These are phyloP conservation scores for Ophiodon elongatus DNA, from an alignment of 2,113 vertebrate species.

Conservation along the genomic window DNA sequence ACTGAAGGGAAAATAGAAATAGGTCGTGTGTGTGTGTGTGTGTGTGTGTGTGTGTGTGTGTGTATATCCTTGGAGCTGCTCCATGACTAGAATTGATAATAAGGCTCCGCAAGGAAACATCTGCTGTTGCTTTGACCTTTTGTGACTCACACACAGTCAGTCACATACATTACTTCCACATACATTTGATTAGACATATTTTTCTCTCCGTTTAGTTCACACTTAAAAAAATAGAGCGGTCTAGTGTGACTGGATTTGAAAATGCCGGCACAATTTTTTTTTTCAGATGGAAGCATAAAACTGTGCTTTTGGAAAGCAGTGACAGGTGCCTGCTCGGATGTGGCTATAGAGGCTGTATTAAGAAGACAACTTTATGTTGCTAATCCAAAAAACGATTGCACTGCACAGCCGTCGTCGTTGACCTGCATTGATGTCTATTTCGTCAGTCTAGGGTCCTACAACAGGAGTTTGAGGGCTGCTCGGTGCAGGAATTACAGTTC, in stretches of 20 bases:
- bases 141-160: not conserved
- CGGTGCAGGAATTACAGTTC: not conserved
- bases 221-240: not conserved
- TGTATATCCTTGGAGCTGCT: conserved; percentile 18
- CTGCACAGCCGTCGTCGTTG: not conserved
- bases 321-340: not conserved
- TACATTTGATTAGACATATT: conserved; percentile 12
- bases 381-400: not conserved
- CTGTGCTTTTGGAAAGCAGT: not conserved
- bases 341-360: not conserved
- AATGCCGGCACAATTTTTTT: not conserved
- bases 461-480: not conserved
- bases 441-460: not conserved
- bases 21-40: conserved; percentile 35
- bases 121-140: conserved; percentile 42
- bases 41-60: conserved; percentile 9
- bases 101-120: conserved; percentile 38
- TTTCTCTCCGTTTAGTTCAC: not conserved
- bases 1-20: conserved; percentile 31
- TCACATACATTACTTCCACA: not conserved
- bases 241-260: not conserved
- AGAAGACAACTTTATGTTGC: not conserved
- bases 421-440: not conserved
- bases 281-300: not conserved
- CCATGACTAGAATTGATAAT: conserved; percentile 43